Evolutionary conservation across 1,140 invertebrate species (phyloP).

Genomic region (Zaprionus kolodkinae): DNA sequence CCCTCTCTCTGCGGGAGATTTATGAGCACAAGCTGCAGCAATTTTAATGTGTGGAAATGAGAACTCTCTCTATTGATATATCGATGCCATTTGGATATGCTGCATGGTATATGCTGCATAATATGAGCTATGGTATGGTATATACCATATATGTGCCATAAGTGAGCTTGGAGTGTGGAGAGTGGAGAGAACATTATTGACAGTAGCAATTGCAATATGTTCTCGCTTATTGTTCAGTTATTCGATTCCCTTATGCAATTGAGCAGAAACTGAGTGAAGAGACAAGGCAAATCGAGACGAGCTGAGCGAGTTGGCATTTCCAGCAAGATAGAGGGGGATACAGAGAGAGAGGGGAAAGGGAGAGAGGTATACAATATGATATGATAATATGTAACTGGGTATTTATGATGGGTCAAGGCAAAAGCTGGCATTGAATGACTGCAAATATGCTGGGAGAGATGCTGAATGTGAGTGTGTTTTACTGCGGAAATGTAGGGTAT

Average conservation of each 20-base stretch:
- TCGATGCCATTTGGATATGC: conserved; percentile 14
- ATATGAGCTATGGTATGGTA: background rate
- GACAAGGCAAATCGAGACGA: background rate
- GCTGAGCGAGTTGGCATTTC: no score
- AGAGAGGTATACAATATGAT: background rate
- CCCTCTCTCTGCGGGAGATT: conserved; percentile 31
- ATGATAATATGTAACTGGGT: background rate
- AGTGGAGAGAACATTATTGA: conserved; percentile 47
- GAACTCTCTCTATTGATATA: conserved; percentile 66
- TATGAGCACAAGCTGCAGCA: conserved; percentile 57
- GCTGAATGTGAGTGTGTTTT: background rate
- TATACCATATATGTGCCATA: background rate
- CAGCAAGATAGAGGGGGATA: background rate
- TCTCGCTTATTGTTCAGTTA: conserved; percentile 37
- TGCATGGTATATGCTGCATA: conserved; percentile 20
- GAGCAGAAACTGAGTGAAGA: background rate
- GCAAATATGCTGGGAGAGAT: background rate
- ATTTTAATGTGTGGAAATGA: conserved; percentile 80
- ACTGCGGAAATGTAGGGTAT: background rate
- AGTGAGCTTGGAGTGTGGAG: background rate
- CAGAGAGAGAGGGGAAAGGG: background rate
- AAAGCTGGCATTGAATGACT: background rate
- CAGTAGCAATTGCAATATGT: conserved; percentile 61
- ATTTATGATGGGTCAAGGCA: background rate
- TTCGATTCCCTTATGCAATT: conserved; percentile 21